Evolutionary conservation across 2,888 invertebrate genomes (phyloP), one percentile per base, ranked within the genome.

Genomic region (Plebejus argus): DNA sequence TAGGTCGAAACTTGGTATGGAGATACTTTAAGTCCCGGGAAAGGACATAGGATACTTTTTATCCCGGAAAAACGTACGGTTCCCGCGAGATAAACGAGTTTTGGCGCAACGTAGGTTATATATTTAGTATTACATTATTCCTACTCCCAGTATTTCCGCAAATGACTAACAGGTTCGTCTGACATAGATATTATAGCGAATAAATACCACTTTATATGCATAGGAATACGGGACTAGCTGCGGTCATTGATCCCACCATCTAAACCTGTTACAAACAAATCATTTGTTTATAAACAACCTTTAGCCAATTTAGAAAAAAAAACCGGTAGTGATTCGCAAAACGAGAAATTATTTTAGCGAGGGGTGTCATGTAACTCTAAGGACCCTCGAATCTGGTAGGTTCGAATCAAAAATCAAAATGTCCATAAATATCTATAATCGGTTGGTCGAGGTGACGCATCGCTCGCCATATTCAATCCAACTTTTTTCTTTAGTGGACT

Each of bases 231-330:
- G 66, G 28, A 66, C 18, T 33, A 12, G 66, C 66, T 33, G 4
- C 15, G 33, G 28, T 10, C 66, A 33, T 28, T 12, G 28, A 66
- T 28, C 33, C 66, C 28, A 6, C 23, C 61, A 23, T 61, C 1
- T 66, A 66, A 66, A 66, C 66, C 33, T 66, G 66, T 66, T 66
- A 33, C 18, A 33, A 66, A 66, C 66, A 66, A 66, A 66, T 28
- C 15, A 66, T 66, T 66, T 66, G 66, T 66, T 66, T 66, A 66
- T 66, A 66, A 66, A 66, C 66, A 66, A 66, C 18, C 66, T 66
- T 66, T 66, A 66, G 18, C 66, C 4, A 61, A 23, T 66, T 33
- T 12, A 66, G 5, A n/a, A 28, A 28, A 15, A 45, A 33, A 66
- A 66, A 66, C 66, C 66, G 66, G 66, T 66, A 33, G 10, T 12